Conservation (phyloP, 37 sponge, comb jelly and placozoan genomes). For the Crambe crambe region DNA sequence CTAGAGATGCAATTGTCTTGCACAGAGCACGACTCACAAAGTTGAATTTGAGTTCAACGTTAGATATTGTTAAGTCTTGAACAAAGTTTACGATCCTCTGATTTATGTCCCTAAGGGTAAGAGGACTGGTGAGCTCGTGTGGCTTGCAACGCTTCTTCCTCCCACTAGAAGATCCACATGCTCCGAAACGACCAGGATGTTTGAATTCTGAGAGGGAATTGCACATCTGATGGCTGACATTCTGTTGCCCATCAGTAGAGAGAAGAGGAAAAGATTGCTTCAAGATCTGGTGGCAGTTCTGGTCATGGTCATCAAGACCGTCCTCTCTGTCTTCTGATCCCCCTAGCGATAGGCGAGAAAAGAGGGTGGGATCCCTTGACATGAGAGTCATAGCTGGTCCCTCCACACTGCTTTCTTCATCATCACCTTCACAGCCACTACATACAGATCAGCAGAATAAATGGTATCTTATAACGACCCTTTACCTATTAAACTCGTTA, state of each 20-base stretch:
- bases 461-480: too few species aligned
- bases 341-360: background rate
- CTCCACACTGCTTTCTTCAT: slow-evolving; percentile 82
- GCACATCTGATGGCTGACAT: background rate
- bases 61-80: background rate
- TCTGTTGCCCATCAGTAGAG: slow-evolving; percentile 12
- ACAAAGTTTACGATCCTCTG: slow-evolving; percentile 44
- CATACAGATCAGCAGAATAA: too few species aligned
- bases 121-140: background rate
- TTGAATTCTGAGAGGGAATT: slow-evolving; percentile 33
- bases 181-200: slow-evolving; percentile 25
- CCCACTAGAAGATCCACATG: background rate
- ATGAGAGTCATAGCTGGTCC: background rate
- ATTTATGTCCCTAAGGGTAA: slow-evolving; percentile 50
- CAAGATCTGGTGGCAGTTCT: slow-evolving; percentile 18
- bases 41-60: slow-evolving; percentile 28
- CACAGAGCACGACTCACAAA: slow-evolving; percentile 53
- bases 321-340: background rate
- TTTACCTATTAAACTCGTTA: too few species aligned
- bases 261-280: slow-evolving; percentile 30
- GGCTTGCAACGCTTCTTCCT: slow-evolving; percentile 39
- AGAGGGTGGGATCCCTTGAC: background rate
- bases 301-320: background rate
- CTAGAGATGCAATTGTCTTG: slow-evolving; percentile 31
- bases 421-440: slow-evolving; percentile 83